Evolutionary conservation across 2,797 vertebrate genomes (phyloP).

Genomic region (Sciurus carolinensis): DNA sequence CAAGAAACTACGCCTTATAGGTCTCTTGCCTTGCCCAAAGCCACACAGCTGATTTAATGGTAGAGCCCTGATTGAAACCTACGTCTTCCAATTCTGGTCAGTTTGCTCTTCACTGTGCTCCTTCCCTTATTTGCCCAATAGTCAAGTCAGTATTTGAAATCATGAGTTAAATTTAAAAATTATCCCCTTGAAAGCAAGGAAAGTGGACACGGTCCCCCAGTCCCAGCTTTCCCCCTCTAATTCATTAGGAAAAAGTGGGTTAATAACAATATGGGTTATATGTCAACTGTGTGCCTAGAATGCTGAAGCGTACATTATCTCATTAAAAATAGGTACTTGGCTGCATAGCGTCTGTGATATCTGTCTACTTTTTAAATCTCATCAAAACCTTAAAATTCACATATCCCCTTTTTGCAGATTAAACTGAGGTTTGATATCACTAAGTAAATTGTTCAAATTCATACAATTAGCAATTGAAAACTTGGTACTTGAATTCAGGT

Average conservation of each 20-base stretch:
- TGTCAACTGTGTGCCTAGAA: slow-evolving; percentile 25
- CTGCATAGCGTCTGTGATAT: background rate
- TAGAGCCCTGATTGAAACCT: background rate
- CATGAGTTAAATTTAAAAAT: background rate
- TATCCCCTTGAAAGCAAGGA: slow-evolving; percentile 38
- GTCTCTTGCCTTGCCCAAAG: background rate
- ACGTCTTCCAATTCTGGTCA: background rate
- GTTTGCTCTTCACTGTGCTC: background rate
- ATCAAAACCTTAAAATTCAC: slow-evolving; percentile 38
- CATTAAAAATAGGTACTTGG: background rate
- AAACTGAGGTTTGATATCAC: slow-evolving; percentile 1
- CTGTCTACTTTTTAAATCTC: background rate
- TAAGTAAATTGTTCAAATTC: slow-evolving; percentile 11
- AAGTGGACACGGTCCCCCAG: background rate
- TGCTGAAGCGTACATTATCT: background rate
- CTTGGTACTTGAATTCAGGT: slow-evolving; percentile 3
- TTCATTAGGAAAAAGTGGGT: background rate
- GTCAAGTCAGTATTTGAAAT: slow-evolving; percentile 35
- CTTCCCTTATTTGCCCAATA: background rate
- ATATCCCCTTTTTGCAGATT: slow-evolving; percentile 37
- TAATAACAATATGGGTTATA: background rate
- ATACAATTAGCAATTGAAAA: background rate
- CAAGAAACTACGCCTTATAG: background rate
- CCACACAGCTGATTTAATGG: background rate
- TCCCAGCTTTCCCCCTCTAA: background rate